Evolutionary conservation across 2,113 vertebrate genomes (phyloP).

Genomic region (Xiphorhynchus elegans): DNA sequence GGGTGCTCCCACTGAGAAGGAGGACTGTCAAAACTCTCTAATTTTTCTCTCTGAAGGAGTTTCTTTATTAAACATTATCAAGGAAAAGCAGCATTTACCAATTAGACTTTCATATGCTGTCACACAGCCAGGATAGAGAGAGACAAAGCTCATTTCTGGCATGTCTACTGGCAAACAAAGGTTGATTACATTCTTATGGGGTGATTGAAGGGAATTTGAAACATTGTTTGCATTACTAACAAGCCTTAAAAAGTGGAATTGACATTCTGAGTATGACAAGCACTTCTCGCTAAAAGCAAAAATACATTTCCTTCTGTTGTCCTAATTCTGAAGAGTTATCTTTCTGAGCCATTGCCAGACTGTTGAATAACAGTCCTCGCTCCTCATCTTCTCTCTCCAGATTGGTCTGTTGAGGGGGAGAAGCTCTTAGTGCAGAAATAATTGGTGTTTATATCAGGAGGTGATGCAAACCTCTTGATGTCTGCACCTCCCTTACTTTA

Average conservation of each 20-base stretch:
- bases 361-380: constrained; percentile 12
- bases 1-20: constrained; percentile 47
- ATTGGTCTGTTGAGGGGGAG: not conserved
- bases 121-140: constrained; percentile 15
- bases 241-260: constrained; percentile 34
- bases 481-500: not conserved
- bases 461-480: not conserved
- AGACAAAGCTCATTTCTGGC: constrained; percentile 31
- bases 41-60: constrained; percentile 59
- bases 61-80: constrained; percentile 71
- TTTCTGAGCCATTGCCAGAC: constrained; percentile 39
- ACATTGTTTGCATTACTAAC: constrained; percentile 56
- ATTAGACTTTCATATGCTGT: constrained; percentile 53
- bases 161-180: constrained; percentile 42
- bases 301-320: constrained; percentile 63
- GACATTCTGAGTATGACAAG: constrained; percentile 47
- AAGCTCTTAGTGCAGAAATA: not conserved
- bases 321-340: constrained; percentile 34
- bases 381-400: not conserved
- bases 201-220: constrained; percentile 52
- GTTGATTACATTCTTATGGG: constrained; percentile 49
- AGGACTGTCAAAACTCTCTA: constrained; percentile 73
- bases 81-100: constrained; percentile 31
- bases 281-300: constrained; percentile 61
- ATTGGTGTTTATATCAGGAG: not conserved